phyloP scores from a whole-genome alignment of 2,113 vertebrate genomes.

The Tetraodon nigroviridis region DNA sequence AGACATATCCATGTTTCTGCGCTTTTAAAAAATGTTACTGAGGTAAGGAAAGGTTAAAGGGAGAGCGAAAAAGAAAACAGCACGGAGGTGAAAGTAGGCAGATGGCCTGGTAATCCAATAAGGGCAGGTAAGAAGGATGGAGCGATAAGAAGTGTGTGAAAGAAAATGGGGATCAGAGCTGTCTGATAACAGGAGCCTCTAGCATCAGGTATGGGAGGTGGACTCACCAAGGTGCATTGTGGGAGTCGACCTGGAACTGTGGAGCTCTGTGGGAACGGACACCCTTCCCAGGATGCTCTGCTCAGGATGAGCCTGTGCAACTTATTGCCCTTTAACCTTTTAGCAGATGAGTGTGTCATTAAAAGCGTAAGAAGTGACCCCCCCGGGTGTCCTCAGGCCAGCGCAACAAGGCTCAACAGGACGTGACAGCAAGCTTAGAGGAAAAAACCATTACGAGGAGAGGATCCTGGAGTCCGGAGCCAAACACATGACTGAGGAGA shows the following conservation, averaged over 20 bases:
- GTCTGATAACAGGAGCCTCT: slow-evolving; percentile 12
- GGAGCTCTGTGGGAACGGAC: background rate
- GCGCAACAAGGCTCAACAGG: background rate
- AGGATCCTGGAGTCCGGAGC: slow-evolving; percentile 19
- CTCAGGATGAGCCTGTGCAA: background rate
- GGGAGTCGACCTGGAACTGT: slow-evolving; percentile 37
- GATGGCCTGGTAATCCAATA: slow-evolving; percentile 42
- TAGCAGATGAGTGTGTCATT: background rate
- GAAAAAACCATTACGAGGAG: slow-evolving; percentile 40
- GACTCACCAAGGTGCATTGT: slow-evolving; percentile 25
- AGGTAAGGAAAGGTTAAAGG: slow-evolving; percentile 35
- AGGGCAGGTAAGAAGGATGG: slow-evolving; percentile 41
- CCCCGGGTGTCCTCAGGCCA: background rate
- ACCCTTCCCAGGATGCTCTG: background rate
- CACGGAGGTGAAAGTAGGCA: slow-evolving; percentile 2
- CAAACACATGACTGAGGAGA: slow-evolving; percentile 52
- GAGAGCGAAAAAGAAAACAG: background rate
- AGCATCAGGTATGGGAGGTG: slow-evolving; percentile 11
- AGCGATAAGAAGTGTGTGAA: slow-evolving; percentile 23
- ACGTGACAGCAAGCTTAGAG: slow-evolving; percentile 43
- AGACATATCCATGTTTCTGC: no score
- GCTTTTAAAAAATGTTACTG: background rate
- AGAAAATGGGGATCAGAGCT: slow-evolving; percentile 16
- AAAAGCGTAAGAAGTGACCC: background rate
- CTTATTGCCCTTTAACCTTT: background rate